A percentile compares a stretch with the other conserved stretches of the same genome.
Evolutionary conservation across 2,797 vertebrate genomes (phyloP).

Genomic region (Megalops cyprinoides): DNA sequence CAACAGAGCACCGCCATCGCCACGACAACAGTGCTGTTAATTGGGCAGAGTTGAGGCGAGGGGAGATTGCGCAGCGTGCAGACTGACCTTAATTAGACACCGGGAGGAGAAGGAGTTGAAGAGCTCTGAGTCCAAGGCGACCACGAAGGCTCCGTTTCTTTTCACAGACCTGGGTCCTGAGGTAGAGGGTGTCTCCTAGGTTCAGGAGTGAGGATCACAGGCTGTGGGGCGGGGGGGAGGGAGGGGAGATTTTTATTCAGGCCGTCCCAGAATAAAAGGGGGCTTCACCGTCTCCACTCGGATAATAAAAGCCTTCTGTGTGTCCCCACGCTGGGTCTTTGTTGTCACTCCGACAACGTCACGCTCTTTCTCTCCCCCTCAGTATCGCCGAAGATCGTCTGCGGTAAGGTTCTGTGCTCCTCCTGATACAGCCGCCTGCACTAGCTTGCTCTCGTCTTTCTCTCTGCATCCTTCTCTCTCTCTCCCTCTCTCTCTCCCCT

Average conservation of each 20-base stretch:
- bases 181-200: too few relatives aligned
- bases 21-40: neutral
- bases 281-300: neutral
- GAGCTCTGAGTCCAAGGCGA: too few relatives aligned
- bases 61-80: neutral
- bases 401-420: neutral
- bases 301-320: neutral
- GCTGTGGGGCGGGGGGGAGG: neutral
- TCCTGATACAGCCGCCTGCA: neutral
- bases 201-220: neutral
- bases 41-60: neutral
- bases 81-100: slow-evolving; percentile 13
- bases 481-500: neutral
- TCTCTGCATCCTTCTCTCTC: neutral
- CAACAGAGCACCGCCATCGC: neutral
- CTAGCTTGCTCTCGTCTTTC: too few relatives aligned
- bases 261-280: neutral
- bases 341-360: neutral
- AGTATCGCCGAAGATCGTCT: neutral
- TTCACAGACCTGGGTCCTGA: too few relatives aligned
- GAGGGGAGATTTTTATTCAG: neutral
- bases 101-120: neutral
- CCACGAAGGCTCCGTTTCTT: neutral
- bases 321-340: neutral
- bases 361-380: slow-evolving; percentile 4